Conservation (phyloP, 2,888 invertebrate species). For the Spodoptera exigua region DNA sequence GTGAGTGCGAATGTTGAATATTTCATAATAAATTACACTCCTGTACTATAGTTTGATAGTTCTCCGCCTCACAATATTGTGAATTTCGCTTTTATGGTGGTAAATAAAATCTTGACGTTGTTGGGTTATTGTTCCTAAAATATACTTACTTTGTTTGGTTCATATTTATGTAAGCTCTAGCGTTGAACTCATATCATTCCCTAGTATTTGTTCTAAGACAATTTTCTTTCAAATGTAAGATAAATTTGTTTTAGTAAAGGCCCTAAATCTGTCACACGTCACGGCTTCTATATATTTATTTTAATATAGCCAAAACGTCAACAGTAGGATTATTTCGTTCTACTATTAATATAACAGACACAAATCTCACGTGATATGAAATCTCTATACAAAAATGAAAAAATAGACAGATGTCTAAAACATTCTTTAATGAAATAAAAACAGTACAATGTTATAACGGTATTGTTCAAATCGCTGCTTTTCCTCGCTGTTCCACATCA, state of each 20-base stretch:
- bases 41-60: conserved; percentile 50
- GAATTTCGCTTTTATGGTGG: conserved; percentile 39
- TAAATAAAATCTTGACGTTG: conserved; percentile 32
- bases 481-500: conserved; percentile 67
- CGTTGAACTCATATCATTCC: conserved; percentile 10
- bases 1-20: conserved; percentile 42
- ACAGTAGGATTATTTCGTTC: neutral
- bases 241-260: neutral
- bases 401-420: neutral
- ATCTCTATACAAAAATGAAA: neutral
- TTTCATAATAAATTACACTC: conserved; percentile 49
- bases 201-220: conserved; percentile 3
- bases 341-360: too few species aligned
- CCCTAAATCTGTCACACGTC: conserved; percentile 8
- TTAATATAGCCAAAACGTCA: neutral
- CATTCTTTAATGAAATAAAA: conserved; percentile 27
- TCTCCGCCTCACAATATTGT: conserved; percentile 37
- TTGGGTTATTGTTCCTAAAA: conserved; percentile 16
- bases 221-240: neutral
- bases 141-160: conserved; percentile 6
- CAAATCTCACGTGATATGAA: neutral
- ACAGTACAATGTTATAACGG: conserved; percentile 39
- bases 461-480: conserved; percentile 52
- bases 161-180: neutral
- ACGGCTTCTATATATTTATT: neutral